Evolutionary conservation across 2,888 invertebrate genomes (phyloP), one percentile per base, ranked within the genome.

Genomic region (Hedychridium roseum): DNA sequence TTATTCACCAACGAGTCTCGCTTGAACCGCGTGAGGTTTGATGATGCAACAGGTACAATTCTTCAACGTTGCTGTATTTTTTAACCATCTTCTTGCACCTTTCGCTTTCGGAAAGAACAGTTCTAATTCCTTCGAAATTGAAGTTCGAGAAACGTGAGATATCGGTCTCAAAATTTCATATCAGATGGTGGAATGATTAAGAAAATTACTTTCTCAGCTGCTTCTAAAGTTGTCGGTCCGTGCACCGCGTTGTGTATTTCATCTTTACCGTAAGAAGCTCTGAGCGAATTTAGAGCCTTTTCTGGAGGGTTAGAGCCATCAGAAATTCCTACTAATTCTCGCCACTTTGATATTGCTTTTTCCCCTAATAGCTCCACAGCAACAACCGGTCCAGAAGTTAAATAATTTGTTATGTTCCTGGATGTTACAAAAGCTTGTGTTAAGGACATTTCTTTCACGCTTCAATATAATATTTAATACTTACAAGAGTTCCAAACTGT

Each of bases 11-110:
- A 85, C 73, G 57, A 86, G 82, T 71, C 90, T 89, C 71, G 90
- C 89, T 56, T 88, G 83, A 3, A 97, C 82, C 7, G 91, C 90
- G 78, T 96, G 96, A 0, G 97, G 97, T 77, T 96, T 96, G 34
- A 97, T 88, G 41, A 97, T 81, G 68, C 91, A 92, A 43, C 91
- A 85, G 0, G 92, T 91, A 57, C 88, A 88, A 68, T 90, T 88
- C 21, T 84, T 81, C 3, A 88, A 74, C 1, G 81, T 80, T 0
- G 87, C 84, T 0, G 87, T 84, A 15, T 85, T 80, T 17, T 78
- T 75, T 0, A 84, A 78, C 0, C 80, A 79, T 21, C 71, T 70
- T 4, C 79, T 78, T 3, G 75, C 75, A 12, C 72, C 49, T 14
- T 79, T 72, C 1, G 80, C 68, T 4, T 80, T 73, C 0, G 85